A percentile compares a stretch with the other conserved stretches of the same genome.
Evolutionary conservation across 2,113 vertebrate genomes (phyloP).

Genomic region (Panthera uncia): DNA sequence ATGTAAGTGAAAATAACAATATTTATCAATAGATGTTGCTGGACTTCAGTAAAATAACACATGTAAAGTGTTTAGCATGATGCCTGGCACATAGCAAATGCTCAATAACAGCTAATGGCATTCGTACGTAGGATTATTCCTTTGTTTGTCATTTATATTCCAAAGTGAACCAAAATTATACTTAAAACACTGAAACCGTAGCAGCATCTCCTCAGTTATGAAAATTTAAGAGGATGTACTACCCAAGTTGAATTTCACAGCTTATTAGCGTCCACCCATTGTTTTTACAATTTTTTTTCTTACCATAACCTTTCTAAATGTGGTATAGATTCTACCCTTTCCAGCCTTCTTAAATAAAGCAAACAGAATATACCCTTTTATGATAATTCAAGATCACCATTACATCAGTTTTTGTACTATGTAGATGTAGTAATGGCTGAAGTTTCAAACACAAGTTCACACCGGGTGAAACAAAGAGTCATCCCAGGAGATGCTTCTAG

Average conservation of each 20-base stretch:
- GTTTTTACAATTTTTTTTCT: neutral
- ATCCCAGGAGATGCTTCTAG: neutral
- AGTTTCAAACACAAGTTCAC: neutral
- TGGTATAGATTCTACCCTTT: neutral
- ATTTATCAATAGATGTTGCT: neutral
- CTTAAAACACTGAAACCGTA: neutral
- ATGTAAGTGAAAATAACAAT: neutral
- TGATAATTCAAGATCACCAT: neutral
- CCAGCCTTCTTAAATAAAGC: neutral
- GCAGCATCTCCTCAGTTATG: neutral
- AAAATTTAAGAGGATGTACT: neutral
- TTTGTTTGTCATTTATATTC: neutral
- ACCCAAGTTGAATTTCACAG: neutral
- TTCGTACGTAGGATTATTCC: neutral
- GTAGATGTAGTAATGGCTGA: neutral
- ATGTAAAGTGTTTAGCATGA: neutral
- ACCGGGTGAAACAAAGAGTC: neutral
- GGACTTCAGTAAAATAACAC: neutral
- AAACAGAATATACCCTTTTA: neutral
- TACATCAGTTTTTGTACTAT: neutral
- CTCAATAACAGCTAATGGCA: neutral
- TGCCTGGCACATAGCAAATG: neutral
- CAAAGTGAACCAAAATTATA: constrained; percentile 10
- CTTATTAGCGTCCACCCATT: neutral
- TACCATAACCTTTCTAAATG: neutral